phyloP scores from a whole-genome alignment of 2,113 vertebrate genomes.

The Dromas ardeola region DNA sequence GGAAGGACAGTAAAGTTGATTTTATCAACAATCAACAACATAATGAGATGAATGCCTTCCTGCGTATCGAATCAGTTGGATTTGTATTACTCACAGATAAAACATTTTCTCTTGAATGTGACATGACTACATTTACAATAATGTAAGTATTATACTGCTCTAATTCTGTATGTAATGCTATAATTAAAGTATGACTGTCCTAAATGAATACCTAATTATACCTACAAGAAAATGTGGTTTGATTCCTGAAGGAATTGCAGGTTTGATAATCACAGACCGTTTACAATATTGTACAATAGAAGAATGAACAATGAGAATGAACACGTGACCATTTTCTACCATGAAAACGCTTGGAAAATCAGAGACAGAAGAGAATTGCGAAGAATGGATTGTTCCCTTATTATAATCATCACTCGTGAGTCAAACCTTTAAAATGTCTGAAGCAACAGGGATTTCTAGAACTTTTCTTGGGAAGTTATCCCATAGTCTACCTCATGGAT shows the following conservation, averaged over 20 bases:
- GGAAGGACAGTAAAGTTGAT: background rate
- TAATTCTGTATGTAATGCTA: background rate
- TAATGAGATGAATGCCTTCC: background rate
- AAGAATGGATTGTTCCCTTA: background rate
- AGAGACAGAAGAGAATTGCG: background rate
- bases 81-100: background rate
- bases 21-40: background rate
- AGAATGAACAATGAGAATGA: background rate
- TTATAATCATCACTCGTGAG: background rate
- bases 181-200: background rate
- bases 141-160: background rate
- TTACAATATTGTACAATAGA: background rate
- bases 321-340: background rate
- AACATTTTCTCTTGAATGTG: background rate
- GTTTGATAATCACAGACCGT: background rate
- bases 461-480: background rate
- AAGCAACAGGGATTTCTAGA: background rate
- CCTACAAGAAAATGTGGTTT: background rate
- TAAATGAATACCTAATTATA: background rate
- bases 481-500: background rate
- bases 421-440: background rate
- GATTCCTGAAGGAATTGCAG: background rate
- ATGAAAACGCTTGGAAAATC: background rate
- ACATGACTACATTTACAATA: background rate
- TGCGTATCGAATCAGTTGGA: background rate